Conservation (phyloP, 2,113 vertebrate genomes). For the Rana temporaria region DNA sequence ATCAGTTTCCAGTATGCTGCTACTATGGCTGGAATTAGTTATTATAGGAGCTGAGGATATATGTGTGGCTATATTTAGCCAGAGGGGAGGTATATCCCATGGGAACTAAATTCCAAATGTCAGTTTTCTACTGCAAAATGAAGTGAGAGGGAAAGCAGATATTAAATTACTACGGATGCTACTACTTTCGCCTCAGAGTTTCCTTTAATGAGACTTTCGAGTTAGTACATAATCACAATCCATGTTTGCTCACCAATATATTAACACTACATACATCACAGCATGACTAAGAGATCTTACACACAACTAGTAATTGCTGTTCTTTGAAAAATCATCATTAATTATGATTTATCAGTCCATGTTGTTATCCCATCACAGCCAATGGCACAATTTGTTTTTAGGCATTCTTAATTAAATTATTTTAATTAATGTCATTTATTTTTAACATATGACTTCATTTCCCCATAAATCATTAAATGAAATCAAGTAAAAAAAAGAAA, state of each 20-base stretch:
- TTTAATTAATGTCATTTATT: constrained; percentile 50
- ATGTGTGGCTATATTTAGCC: too few species aligned
- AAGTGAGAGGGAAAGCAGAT: too few species aligned
- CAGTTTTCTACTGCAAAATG: too few species aligned
- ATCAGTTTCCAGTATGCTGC: too few species aligned
- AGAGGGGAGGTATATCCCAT: too few species aligned
- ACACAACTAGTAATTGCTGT: background rate
- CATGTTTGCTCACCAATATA: background rate
- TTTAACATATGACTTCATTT: constrained; percentile 41
- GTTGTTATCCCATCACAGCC: constrained; percentile 42
- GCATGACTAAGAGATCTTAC: background rate
- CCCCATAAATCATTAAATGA: constrained; percentile 21
- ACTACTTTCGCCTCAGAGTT: too few species aligned
- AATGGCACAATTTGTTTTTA: constrained; percentile 27
- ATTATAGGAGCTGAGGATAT: too few species aligned
- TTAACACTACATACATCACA: background rate
- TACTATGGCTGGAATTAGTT: too few species aligned
- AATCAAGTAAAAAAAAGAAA: constrained; percentile 7
- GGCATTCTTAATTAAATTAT: constrained; percentile 42
- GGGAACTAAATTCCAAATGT: too few species aligned
- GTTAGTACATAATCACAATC: background rate
- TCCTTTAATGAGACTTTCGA: too few species aligned
- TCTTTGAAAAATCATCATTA: constrained; percentile 18
- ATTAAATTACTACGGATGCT: too few species aligned
- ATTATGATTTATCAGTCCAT: constrained; percentile 32